Conservation (phyloP, 2,888 invertebrate genomes). For the Sphinx pinastri region DNA sequence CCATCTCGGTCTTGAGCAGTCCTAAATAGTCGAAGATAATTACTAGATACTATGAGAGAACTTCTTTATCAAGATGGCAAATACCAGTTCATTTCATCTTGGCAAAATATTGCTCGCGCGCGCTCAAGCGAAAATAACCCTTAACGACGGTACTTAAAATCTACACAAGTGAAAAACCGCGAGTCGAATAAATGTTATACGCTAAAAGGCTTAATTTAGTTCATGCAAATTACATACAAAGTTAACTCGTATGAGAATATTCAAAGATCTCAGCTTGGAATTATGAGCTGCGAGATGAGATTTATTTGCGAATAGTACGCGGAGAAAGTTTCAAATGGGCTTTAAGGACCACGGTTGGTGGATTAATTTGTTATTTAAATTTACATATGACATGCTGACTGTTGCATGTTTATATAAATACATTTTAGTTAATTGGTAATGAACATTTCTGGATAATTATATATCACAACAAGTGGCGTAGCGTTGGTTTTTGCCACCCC, state of each 20-base stretch:
- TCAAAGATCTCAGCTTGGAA: not conserved
- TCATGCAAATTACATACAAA: constrained; percentile 8
- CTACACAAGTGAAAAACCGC: not conserved
- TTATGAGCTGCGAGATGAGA: constrained; percentile 4
- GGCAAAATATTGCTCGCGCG: too few relatives aligned
- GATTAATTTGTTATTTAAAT: not conserved
- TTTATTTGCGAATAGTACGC: constrained; percentile 14
- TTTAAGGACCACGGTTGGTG: not conserved
- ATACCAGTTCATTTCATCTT: too few relatives aligned
- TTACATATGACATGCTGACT: not conserved
- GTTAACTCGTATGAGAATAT: not conserved
- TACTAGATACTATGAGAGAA: too few relatives aligned
- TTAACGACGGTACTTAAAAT: not conserved
- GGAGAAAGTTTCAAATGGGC: constrained; percentile 12
- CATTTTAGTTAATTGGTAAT: too few relatives aligned
- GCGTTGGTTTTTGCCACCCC: too few relatives aligned
- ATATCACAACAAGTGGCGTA: too few relatives aligned
- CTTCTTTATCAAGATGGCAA: too few relatives aligned
- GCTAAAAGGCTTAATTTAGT: not conserved
- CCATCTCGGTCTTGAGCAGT: too few relatives aligned
- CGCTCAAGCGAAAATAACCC: too few relatives aligned
- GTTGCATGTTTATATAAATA: too few relatives aligned
- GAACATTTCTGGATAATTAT: too few relatives aligned
- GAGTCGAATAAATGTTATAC: not conserved
- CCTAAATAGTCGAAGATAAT: too few relatives aligned